Conservation (phyloP, 2,797 vertebrate genomes). For the Petrocephalus sullivani region DNA sequence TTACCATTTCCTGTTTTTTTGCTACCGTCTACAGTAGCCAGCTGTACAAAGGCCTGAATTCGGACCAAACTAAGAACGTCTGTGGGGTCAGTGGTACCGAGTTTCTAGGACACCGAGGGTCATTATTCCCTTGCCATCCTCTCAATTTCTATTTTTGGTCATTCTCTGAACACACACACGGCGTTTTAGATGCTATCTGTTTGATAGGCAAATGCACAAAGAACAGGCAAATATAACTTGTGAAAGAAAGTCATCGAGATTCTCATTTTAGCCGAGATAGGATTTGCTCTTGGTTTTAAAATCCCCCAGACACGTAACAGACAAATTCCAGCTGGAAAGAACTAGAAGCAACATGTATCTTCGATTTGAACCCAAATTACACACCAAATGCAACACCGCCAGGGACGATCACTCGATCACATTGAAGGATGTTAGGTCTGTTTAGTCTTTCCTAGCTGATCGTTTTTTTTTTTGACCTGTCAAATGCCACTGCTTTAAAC, state of each 20-base stretch:
- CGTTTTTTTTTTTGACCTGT: conserved; percentile 29
- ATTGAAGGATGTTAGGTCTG: conserved; percentile 17
- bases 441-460: conserved; percentile 41
- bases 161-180: conserved; percentile 62
- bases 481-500: conserved; percentile 49
- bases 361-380: conserved; percentile 63
- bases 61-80: conserved; percentile 51
- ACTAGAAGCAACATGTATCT: conserved; percentile 66
- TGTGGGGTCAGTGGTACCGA: conserved; percentile 45
- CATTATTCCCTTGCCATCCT: conserved; percentile 59
- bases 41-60: conserved; percentile 51
- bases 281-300: conserved; percentile 36
- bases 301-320: conserved; percentile 66
- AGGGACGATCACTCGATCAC: conserved; percentile 54
- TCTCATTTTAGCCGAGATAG: conserved; percentile 62
- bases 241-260: conserved; percentile 64
- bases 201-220: conserved; percentile 65
- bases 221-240: conserved; percentile 61
- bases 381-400: conserved; percentile 67
- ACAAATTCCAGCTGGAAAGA: conserved; percentile 60
- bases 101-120: conserved; percentile 65
- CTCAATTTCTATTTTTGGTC: conserved; percentile 70
- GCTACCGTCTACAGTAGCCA: conserved; percentile 46
- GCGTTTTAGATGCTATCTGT: conserved; percentile 58
- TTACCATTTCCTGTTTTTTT: conserved; percentile 44